These are phyloP conservation scores for Danaus chrysippus DNA, from an alignment of 2,888 invertebrate species.

Conservation along the genomic window DNA sequence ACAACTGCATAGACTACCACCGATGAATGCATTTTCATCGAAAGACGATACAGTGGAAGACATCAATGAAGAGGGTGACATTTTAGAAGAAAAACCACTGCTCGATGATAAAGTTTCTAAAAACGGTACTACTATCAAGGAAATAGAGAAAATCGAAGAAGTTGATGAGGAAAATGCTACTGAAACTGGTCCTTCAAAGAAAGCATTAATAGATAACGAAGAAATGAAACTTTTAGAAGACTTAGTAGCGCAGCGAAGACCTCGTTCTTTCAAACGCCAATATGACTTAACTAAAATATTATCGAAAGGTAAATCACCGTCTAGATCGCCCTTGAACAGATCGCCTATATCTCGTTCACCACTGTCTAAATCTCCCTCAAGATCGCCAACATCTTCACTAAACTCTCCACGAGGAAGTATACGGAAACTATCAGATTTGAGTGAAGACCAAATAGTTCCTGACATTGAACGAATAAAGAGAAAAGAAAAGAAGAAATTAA, in stretches of 20 bases:
- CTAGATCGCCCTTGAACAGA: constrained; percentile 68
- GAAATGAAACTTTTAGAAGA: constrained; percentile 78
- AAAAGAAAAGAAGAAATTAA: constrained; percentile 70
- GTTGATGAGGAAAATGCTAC: constrained; percentile 73
- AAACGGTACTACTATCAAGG: constrained; percentile 45
- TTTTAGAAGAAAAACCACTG: constrained; percentile 80
- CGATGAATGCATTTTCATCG: constrained; percentile 91
- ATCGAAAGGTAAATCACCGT: constrained; percentile 61
- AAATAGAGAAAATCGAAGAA: constrained; percentile 71
- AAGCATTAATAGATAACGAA: constrained; percentile 78
- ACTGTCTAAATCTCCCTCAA: constrained; percentile 71
- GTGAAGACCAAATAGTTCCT: constrained; percentile 74
- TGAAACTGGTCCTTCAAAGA: constrained; percentile 60
- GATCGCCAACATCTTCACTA: constrained; percentile 74
- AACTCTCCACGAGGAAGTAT: constrained; percentile 75
- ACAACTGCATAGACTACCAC: constrained; percentile 87
- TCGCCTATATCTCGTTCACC: constrained; percentile 73
- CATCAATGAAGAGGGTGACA: constrained; percentile 82
- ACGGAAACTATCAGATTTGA: constrained; percentile 72
- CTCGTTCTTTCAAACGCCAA: constrained; percentile 71
- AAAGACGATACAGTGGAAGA: constrained; percentile 93
- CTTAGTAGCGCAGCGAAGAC: constrained; percentile 71
- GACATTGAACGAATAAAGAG: constrained; percentile 73
- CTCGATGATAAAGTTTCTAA: constrained; percentile 58
- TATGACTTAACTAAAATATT: constrained; percentile 67